These are phyloP conservation scores for Saguinus imperator DNA, from an alignment of 2,113 vertebrate species.

Conservation along the genomic window DNA sequence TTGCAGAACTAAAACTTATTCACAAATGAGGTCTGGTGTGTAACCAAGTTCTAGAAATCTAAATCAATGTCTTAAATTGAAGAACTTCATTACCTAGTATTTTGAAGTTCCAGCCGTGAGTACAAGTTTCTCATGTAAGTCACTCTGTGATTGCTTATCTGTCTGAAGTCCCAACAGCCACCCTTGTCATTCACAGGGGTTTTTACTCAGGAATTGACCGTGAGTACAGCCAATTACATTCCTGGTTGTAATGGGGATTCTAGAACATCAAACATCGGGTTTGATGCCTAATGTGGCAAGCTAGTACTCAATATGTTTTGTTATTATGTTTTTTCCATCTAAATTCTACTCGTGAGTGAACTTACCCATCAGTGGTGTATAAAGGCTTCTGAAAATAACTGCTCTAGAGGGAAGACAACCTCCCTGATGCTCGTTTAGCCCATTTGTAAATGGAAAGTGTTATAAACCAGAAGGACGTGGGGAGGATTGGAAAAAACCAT, in stretches of 20 bases:
- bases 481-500: fast-evolving
- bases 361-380: background rate
- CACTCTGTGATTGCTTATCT: fast-evolving
- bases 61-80: background rate
- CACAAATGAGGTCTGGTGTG: background rate
- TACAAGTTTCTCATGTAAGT: background rate
- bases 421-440: background rate
- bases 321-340: background rate
- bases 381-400: background rate
- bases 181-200: background rate
- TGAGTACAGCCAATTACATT: background rate
- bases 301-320: background rate
- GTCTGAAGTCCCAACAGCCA: background rate
- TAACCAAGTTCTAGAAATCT: background rate
- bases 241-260: background rate
- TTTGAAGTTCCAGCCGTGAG: background rate
- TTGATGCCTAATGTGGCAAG: background rate
- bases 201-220: background rate
- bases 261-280: background rate
- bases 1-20: background rate
- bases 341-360: background rate
- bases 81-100: background rate
- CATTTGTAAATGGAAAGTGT: background rate
- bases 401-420: background rate
- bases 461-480: background rate